phyloP scores from a whole-genome alignment of 2,113 vertebrate species.

The Cathartes aura region DNA sequence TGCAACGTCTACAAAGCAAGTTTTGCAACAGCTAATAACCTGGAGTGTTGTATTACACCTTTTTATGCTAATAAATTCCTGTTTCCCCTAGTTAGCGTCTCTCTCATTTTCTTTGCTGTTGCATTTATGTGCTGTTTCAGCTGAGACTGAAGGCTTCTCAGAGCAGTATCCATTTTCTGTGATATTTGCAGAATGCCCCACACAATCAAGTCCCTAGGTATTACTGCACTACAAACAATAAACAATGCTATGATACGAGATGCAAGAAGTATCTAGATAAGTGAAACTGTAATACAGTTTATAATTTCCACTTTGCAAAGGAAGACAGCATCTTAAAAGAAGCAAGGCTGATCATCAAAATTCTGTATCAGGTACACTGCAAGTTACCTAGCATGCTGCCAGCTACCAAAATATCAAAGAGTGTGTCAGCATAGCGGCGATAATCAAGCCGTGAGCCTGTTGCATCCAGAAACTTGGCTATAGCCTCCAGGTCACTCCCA shows the following conservation, averaged over 20 bases:
- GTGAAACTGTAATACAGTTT: background rate
- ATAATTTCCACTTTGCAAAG: background rate
- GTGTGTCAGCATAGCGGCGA: conserved; percentile 93
- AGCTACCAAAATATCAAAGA: conserved; percentile 93
- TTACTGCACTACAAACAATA: background rate
- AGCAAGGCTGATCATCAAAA: background rate
- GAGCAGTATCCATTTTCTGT: background rate
- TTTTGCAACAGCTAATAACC: background rate
- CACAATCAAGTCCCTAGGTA: background rate
- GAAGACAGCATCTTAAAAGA: background rate
- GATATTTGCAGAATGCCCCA: background rate
- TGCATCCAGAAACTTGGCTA: conserved; percentile 91
- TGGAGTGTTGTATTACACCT: background rate
- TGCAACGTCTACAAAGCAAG: background rate
- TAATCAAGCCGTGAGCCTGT: conserved; percentile 91
- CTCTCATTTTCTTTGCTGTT: background rate
- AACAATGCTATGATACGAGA: background rate
- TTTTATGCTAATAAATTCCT: background rate
- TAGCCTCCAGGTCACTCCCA: conserved; percentile 88
- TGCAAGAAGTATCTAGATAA: background rate
- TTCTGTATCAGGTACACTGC: background rate
- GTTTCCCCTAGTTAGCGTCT: background rate
- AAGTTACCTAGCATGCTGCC: conserved; percentile 92
- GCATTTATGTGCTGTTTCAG: background rate
- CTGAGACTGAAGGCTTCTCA: background rate